phyloP scores from a whole-genome alignment of 2,113 vertebrate genomes.

The Calidris pygmaea region DNA sequence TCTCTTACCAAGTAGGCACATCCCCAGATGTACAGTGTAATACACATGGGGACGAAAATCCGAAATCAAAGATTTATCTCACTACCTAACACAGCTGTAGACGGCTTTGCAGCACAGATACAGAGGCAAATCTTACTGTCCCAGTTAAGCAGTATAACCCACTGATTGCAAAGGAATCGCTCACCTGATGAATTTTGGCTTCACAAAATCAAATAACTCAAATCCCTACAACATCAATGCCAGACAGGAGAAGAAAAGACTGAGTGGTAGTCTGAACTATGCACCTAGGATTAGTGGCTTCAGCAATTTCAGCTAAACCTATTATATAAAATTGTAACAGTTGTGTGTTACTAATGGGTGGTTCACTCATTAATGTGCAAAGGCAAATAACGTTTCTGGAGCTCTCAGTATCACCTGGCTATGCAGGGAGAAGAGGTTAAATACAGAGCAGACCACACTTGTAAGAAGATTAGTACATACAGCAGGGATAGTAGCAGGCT shows the following conservation, averaged over 20 bases:
- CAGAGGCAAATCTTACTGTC: background rate
- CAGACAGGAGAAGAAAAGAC: background rate
- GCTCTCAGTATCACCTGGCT: background rate
- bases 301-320: background rate
- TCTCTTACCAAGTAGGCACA: background rate
- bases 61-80: constrained; percentile 37
- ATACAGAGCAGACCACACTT: constrained; percentile 35
- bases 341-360: background rate
- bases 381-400: background rate
- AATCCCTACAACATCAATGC: background rate
- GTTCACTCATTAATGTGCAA: background rate
- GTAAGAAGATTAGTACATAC: constrained; percentile 52
- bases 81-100: background rate
- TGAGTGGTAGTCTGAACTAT: background rate
- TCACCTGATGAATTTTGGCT: background rate
- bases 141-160: background rate
- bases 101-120: background rate
- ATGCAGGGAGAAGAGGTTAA: constrained; percentile 26
- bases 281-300: background rate
- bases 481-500: constrained; percentile 34
- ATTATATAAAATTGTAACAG: background rate
- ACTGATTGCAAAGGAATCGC: background rate
- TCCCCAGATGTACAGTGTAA: background rate
- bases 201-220: background rate
- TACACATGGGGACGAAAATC: background rate